These are phyloP conservation scores for Sarcophaga subvicina DNA, from an alignment of 2,888 invertebrate species.

Conservation along the genomic window DNA sequence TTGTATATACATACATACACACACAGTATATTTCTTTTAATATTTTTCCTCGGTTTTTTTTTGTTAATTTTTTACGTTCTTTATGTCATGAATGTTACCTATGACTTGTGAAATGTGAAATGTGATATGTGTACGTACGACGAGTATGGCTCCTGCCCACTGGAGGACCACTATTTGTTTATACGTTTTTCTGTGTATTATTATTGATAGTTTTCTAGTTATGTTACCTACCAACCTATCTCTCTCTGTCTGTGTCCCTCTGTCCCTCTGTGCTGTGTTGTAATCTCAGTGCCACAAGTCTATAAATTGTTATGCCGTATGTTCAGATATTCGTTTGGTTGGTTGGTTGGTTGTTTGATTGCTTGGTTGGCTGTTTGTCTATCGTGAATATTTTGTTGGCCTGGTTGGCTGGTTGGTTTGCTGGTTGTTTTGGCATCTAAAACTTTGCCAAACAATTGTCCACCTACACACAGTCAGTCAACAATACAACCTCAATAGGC, in stretches of 20 bases:
- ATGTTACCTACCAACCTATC: background rate
- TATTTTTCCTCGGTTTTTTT: background rate
- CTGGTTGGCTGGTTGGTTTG: slow-evolving; percentile 2
- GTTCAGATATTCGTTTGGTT: slow-evolving; percentile 1
- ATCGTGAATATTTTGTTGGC: slow-evolving; percentile 6
- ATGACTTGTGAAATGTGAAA: slow-evolving; percentile 67
- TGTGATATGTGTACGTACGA: slow-evolving; percentile 29
- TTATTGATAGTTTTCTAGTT: background rate
- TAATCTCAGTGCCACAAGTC: slow-evolving; percentile 1
- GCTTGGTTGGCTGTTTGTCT: slow-evolving; percentile 30
- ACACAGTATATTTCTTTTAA: slow-evolving; percentile 8
- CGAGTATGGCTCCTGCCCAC: slow-evolving; percentile 57
- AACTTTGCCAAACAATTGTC: slow-evolving; percentile 63
- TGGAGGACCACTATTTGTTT: slow-evolving; percentile 57
- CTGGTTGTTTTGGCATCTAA: slow-evolving; percentile 51
- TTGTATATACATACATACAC: slow-evolving; percentile 44
- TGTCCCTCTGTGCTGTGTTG: background rate
- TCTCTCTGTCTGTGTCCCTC: background rate
- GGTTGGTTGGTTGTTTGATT: background rate
- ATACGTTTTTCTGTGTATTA: slow-evolving; percentile 15
- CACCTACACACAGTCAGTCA: slow-evolving; percentile 53
- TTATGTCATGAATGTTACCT: slow-evolving; percentile 67
- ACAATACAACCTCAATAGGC: slow-evolving; percentile 43
- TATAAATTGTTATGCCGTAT: slow-evolving; percentile 43
- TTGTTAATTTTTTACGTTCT: slow-evolving; percentile 39